Evolutionary conservation across 2,113 vertebrate genomes (phyloP).

Genomic region (Ascaphus truei): DNA sequence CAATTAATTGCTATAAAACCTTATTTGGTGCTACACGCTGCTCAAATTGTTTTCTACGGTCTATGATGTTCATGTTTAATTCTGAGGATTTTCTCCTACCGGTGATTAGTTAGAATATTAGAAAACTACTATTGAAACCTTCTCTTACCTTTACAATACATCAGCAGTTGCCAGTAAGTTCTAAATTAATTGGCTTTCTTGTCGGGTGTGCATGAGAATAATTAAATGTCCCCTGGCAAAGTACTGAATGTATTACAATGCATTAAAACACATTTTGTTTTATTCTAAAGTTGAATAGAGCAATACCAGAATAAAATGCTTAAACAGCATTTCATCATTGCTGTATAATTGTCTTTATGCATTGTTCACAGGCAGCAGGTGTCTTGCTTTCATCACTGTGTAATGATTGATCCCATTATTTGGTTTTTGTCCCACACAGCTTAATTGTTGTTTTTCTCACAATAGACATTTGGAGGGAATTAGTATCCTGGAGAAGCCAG

Average conservation of each 20-base stretch:
- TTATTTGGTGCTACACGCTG: too few relatives aligned
- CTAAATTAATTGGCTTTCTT: conserved; percentile 13
- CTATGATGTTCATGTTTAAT: too few relatives aligned
- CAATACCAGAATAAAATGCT: conserved; percentile 7
- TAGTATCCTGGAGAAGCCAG: background rate
- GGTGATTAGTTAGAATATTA: too few relatives aligned
- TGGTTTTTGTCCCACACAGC: conserved; percentile 14
- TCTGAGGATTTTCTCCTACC: too few relatives aligned
- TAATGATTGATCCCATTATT: conserved; percentile 16
- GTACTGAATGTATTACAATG: too few relatives aligned
- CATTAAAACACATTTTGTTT: too few relatives aligned
- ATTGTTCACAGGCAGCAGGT: conserved; percentile 21
- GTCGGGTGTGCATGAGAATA: too few relatives aligned
- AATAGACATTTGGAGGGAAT: conserved; percentile 5
- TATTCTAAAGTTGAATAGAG: conserved; percentile 2
- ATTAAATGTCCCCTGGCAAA: conserved; percentile 2
- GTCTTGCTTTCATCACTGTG: conserved; percentile 19
- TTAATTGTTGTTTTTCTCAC: conserved; percentile 15
- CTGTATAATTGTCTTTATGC: conserved; percentile 16
- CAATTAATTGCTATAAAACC: too few relatives aligned
- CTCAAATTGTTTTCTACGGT: too few relatives aligned
- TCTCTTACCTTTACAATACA: too few relatives aligned
- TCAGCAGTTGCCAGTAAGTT: too few relatives aligned
- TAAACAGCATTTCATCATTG: conserved; percentile 18
- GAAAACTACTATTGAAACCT: too few relatives aligned